A percentile compares a stretch with the other conserved stretches of the same genome.
Conservation (phyloP, 2,888 invertebrate genomes). For the Diaprepes abbreviatus region DNA sequence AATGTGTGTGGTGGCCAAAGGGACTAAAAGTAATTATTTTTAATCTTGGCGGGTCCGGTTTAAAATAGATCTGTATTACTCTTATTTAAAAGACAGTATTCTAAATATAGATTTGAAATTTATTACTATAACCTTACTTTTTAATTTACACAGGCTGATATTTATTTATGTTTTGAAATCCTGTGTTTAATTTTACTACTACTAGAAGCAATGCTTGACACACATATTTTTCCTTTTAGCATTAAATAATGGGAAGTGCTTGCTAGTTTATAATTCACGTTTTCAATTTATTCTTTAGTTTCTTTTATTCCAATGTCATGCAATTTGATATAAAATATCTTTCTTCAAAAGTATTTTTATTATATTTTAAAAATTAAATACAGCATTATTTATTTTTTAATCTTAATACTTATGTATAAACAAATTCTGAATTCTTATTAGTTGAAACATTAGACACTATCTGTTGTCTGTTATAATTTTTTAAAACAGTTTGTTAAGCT, state of each 20-base stretch:
- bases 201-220: constrained; percentile 11
- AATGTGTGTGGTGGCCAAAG: constrained; percentile 44
- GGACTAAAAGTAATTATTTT: constrained; percentile 52
- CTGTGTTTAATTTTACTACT: constrained; percentile 20
- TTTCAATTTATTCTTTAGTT: constrained; percentile 8
- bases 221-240: constrained; percentile 8
- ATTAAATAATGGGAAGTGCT: constrained; percentile 10
- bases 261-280: background rate
- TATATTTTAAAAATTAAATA: too few species aligned
- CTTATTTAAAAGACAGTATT: constrained; percentile 51
- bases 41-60: constrained; percentile 51
- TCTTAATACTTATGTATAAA: too few species aligned
- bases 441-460: too few species aligned
- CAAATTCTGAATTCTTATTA: too few species aligned
- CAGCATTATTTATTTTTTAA: too few species aligned
- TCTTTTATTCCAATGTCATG: background rate
- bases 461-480: too few species aligned
- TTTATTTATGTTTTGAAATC: constrained; percentile 22
- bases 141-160: constrained; percentile 15
- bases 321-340: background rate
- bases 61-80: constrained; percentile 52
- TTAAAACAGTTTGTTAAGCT: too few species aligned
- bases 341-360: too few species aligned
- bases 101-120: constrained; percentile 51
- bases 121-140: constrained; percentile 35